Conservation (phyloP, 2,113 vertebrate genomes). For the Eolophus roseicapilla region DNA sequence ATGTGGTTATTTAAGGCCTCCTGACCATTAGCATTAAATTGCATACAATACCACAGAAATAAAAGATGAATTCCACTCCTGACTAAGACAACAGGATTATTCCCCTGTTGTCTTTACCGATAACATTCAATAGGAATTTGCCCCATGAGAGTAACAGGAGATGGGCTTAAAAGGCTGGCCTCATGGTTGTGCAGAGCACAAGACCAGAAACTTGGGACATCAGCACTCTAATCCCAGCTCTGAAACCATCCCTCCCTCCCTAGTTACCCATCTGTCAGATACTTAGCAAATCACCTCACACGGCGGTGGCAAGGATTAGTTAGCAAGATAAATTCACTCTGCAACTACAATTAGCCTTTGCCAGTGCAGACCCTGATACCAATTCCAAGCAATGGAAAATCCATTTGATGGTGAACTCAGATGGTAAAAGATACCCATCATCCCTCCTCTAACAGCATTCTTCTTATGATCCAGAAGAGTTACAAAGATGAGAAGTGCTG, state of each 20-base stretch:
- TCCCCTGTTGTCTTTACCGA: background rate
- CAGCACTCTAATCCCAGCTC: background rate
- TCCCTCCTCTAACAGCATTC: background rate
- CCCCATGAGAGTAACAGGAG: background rate
- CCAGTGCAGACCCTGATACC: background rate
- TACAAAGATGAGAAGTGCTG: background rate
- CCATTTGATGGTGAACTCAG: background rate
- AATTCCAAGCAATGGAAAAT: slow-evolving; percentile 12
- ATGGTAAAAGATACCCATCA: background rate
- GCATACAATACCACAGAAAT: background rate
- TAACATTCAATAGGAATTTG: background rate
- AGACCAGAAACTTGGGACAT: background rate
- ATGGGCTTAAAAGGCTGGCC: background rate
- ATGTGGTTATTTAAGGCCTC: slow-evolving; percentile 7
- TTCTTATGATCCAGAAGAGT: background rate
- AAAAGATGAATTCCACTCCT: background rate
- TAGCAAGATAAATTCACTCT: background rate
- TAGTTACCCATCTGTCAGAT: slow-evolving; percentile 17
- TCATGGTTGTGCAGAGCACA: background rate
- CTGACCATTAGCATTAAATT: background rate
- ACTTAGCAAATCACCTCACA: slow-evolving; percentile 17
- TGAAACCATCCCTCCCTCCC: background rate
- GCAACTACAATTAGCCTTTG: background rate
- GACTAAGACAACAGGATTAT: background rate
- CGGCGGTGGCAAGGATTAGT: slow-evolving; percentile 23